phyloP scores from a whole-genome alignment of 2,888 invertebrate genomes.

The Homarus gammarus region DNA sequence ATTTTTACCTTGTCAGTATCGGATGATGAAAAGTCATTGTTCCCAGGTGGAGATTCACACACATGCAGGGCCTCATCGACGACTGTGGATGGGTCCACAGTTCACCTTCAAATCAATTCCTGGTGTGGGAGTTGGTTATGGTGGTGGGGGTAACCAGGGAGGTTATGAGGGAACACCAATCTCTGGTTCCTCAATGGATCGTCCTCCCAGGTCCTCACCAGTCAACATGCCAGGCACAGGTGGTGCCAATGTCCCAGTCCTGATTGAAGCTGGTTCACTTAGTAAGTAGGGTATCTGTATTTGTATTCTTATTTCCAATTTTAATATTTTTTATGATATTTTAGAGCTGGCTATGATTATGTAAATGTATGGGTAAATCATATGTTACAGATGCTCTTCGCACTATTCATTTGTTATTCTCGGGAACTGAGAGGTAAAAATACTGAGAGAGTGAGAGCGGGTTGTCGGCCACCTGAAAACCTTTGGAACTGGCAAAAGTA shows the following conservation, averaged over 20 bases:
- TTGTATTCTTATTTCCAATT: neutral
- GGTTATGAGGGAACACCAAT: slow-evolving; percentile 46
- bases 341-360: neutral
- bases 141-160: slow-evolving; percentile 40
- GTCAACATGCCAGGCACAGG: slow-evolving; percentile 73
- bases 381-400: no score
- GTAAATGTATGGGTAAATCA: no score
- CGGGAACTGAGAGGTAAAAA: no score
- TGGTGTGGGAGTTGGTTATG: slow-evolving; percentile 33
- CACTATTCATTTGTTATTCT: no score
- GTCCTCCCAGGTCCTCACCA: slow-evolving; percentile 68
- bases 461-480: no score
- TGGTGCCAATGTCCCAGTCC: slow-evolving; percentile 60
- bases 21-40: neutral
- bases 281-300: slow-evolving; percentile 52
- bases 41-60: slow-evolving; percentile 96
- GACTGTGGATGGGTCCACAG: slow-evolving; percentile 99
- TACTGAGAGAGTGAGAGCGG: no score
- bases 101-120: slow-evolving; percentile 95
- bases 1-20: no score
- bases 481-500: no score
- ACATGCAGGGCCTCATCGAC: slow-evolving; percentile 94
- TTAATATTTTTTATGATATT: neutral
- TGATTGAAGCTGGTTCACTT: slow-evolving; percentile 71
- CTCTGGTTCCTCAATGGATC: slow-evolving; percentile 30